Percentiles rank a stretch among this genome's conserved stretches.
phyloP scores from a whole-genome alignment of 2,113 vertebrate species.

The Anarrhichthys ocellatus region DNA sequence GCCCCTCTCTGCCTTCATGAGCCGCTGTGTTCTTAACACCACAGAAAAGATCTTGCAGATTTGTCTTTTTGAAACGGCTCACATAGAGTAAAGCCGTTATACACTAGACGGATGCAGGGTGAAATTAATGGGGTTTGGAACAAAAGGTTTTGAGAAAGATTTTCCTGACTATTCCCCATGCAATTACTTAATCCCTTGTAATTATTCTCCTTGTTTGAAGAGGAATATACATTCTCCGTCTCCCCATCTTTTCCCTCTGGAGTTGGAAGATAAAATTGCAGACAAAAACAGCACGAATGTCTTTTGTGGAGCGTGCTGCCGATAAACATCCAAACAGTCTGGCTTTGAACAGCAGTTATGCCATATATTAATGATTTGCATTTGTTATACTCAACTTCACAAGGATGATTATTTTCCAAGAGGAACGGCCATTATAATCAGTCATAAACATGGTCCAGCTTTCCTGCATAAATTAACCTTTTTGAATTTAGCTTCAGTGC shows the following conservation, averaged over 20 bases:
- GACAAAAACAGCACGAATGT: conserved; percentile 45
- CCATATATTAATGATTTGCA: conserved; percentile 50
- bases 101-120: conserved; percentile 32
- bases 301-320: conserved; percentile 43
- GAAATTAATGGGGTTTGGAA: conserved; percentile 69
- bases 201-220: conserved; percentile 72
- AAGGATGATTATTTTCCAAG: conserved; percentile 62
- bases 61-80: conserved; percentile 50
- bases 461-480: conserved; percentile 56
- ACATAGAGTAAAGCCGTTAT: conserved; percentile 32
- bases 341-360: conserved; percentile 46
- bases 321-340: conserved; percentile 44
- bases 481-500: conserved; percentile 40
- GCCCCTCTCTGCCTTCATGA: conserved; percentile 5
- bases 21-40: conserved; percentile 43
- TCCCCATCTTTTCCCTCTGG: conserved; percentile 37
- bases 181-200: conserved; percentile 76
- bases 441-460: conserved; percentile 38
- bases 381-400: conserved; percentile 52
- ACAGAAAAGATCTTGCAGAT: conserved; percentile 41
- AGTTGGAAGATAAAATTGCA: conserved; percentile 47
- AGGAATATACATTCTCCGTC: conserved; percentile 51
- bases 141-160: conserved; percentile 70
- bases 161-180: conserved; percentile 67
- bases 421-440: conserved; percentile 55